Evolutionary conservation across 2,888 invertebrate species (phyloP).

Genomic region (Ectobius pallidus): DNA sequence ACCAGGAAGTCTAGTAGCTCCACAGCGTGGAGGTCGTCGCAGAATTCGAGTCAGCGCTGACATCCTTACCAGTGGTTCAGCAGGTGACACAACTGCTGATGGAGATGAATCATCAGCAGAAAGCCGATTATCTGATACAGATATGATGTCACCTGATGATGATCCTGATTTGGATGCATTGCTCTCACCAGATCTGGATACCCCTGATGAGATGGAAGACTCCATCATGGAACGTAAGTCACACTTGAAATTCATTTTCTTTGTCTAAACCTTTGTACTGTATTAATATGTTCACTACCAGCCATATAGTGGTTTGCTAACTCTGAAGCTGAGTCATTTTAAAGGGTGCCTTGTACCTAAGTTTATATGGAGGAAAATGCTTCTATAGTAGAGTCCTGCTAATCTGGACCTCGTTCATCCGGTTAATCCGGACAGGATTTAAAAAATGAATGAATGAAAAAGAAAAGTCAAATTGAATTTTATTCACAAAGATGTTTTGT

Average conservation of each 20-base stretch:
- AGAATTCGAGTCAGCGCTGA: slow-evolving; percentile 52
- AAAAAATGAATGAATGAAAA: no score
- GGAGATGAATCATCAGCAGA: slow-evolving; percentile 37
- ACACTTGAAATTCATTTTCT: background rate
- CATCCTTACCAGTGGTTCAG: slow-evolving; percentile 47
- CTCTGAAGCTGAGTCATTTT: no score
- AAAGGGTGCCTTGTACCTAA: no score
- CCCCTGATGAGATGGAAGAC: slow-evolving; percentile 57
- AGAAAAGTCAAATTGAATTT: no score
- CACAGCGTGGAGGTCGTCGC: slow-evolving; percentile 43
- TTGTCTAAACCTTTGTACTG: no score
- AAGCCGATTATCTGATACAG: slow-evolving; percentile 36
- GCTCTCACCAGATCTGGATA: slow-evolving; percentile 54
- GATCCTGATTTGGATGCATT: slow-evolving; percentile 56
- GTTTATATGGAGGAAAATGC: no score
- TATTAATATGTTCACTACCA: no score
- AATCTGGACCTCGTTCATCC: no score
- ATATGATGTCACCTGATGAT: slow-evolving; percentile 53
- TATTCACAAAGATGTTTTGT: no score
- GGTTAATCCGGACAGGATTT: no score
- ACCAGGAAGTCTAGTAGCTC: slow-evolving; percentile 46
- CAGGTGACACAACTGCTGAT: slow-evolving; percentile 47
- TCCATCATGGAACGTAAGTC: slow-evolving; percentile 54
- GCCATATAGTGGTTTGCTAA: no score
- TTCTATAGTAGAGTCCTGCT: no score